Base-by-base conservation (phyloP, 1,140 invertebrate genomes). In the Drosophila dunni region DNA sequence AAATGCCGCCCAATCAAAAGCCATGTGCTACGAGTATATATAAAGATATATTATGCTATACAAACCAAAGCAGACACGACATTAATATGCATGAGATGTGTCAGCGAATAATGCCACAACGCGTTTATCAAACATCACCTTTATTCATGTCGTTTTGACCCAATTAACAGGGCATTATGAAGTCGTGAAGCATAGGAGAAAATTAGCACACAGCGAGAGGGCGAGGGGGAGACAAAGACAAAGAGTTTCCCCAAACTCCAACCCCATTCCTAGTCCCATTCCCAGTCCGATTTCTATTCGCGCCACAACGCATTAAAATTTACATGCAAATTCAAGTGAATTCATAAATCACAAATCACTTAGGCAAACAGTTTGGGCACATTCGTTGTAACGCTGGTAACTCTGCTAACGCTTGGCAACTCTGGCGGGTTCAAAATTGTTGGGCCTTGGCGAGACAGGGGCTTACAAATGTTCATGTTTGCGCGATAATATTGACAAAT, bases 271-370 rank as follows among this genome's bases (percentile, higher is more conserved):
- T 6, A 56, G 9, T 20, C 34, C 38, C 48, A 33, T 44, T 50
- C 24, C 56, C 11, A 17, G n/a, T 50, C 48, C 63, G 24, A 34
- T 64, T 53, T 10, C 24, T 20, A 51, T 8, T 44, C 13, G 50
- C 50, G 66, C 61, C 79, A 74, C 56, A 67, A 64, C 75, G 61
- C 60, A 82, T 86, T 82, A 77, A 69, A 56, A 79, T 79, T 75
- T 86, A 76, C 82, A 79, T 58, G 82, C 67, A 77, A 82, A 83
- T 83, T 54, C 81, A 54, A 75, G 54, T 69, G 76, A 82, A 79
- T 76, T 78, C 83, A 88, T 88, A 88, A 88, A 88, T 88, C 84
- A 84, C 80, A 89, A 89, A 89, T 89, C 84, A 88, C 80, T 88
- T 88, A 73, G 84, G 20, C 80, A 75, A 72, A 80, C 77, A 58